Evolutionary conservation across 1,140 invertebrate genomes (phyloP).

Genomic region (Piezodorus guildinii): DNA sequence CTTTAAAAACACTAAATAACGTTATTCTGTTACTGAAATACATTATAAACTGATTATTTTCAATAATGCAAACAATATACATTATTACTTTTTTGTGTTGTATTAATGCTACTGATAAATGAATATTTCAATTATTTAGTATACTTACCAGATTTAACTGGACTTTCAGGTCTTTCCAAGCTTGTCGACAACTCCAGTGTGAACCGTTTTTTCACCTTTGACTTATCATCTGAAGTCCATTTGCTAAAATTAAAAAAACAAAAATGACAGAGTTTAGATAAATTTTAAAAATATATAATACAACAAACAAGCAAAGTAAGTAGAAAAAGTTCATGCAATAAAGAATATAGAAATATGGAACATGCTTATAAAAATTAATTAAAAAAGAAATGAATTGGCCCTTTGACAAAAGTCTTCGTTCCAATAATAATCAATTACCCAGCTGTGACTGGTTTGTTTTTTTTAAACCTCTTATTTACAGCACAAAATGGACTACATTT

Average conservation of each 20-base stretch:
- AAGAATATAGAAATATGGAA: background rate
- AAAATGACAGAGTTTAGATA: background rate
- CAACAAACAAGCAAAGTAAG: background rate
- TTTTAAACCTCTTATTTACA: no score
- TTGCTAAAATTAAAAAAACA: constrained; percentile 19
- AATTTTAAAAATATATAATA: background rate
- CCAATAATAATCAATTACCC: background rate
- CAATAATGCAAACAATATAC: no score
- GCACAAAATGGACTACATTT: no score
- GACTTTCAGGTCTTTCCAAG: constrained; percentile 21
- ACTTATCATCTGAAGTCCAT: constrained; percentile 53
- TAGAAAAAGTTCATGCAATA: no score
- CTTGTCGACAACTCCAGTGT: constrained; percentile 48
- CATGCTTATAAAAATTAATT: background rate
- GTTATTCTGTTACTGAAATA: no score
- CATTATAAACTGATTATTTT: no score
- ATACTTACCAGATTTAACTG: constrained; percentile 16
- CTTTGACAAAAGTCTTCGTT: constrained; percentile 9
- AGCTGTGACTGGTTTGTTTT: no score
- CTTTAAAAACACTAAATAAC: no score
- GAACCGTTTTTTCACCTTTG: constrained; percentile 51
- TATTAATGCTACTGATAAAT: no score
- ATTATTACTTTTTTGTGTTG: no score
- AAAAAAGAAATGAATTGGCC: constrained; percentile 1
- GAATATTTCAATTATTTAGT: background rate